A percentile compares a stretch with the other conserved stretches of the same genome.
Evolutionary conservation across 2,113 vertebrate genomes (phyloP).

Genomic region (Macheiramphus alcinus): DNA sequence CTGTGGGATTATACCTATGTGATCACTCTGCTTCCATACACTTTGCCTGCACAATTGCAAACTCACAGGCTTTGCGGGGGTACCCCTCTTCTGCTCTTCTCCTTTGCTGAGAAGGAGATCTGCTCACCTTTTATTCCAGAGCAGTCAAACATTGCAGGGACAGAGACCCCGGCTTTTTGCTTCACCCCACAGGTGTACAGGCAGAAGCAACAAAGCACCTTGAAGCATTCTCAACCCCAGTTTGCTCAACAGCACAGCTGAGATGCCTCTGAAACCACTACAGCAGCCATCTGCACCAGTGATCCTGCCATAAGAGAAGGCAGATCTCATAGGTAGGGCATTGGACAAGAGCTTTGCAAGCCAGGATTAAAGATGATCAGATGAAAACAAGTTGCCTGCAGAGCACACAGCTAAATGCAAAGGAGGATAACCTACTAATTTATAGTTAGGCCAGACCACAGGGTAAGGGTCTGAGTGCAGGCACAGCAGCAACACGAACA

Average conservation of each 20-base stretch:
- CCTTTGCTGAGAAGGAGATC: not conserved
- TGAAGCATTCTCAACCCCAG: not conserved
- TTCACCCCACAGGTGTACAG: not conserved
- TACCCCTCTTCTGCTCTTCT: not conserved
- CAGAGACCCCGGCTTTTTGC: not conserved
- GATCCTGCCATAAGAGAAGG: not conserved
- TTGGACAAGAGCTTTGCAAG: not conserved
- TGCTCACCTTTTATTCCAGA: not conserved
- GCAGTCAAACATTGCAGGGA: not conserved
- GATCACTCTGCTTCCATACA: not conserved
- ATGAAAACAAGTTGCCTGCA: not conserved
- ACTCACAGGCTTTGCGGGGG: not conserved
- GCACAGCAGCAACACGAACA: not conserved
- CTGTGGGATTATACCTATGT: not conserved
- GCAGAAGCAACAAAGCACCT: not conserved
- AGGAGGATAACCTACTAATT: not conserved
- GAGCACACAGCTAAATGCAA: not conserved
- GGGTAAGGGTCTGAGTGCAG: not conserved
- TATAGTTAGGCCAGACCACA: not conserved
- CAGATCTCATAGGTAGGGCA: not conserved
- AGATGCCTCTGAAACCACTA: not conserved
- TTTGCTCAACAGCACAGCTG: not conserved
- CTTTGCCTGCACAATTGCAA: not conserved
- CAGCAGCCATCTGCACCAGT: not conserved
- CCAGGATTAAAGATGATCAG: too few relatives aligned